Conservation (phyloP, 2,888 invertebrate genomes). For the Aquatica leii region DNA sequence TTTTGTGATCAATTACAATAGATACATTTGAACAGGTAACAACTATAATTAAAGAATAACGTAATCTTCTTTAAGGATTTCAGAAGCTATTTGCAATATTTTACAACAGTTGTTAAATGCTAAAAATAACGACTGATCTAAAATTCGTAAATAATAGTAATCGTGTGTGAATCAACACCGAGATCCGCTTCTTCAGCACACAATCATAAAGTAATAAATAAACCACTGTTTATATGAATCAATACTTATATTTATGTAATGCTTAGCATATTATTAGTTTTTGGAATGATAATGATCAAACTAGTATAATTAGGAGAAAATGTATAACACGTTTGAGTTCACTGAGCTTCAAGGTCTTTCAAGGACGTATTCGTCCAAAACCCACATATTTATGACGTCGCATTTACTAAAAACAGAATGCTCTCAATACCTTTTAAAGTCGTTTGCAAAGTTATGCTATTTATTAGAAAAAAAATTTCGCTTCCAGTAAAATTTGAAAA, state of each 20-base stretch:
- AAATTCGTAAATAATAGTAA: slow-evolving; percentile 11
- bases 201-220: not conserved
- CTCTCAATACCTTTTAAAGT: not conserved
- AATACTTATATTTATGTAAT: slow-evolving; percentile 8
- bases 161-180: slow-evolving; percentile 9
- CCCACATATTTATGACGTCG: slow-evolving; percentile 28
- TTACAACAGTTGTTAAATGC: slow-evolving; percentile 4
- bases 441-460: too few species aligned
- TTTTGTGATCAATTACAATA: not conserved
- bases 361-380: slow-evolving; percentile 34
- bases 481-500: too few species aligned
- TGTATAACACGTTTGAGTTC: slow-evolving; percentile 32
- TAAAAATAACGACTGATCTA: slow-evolving; percentile 19
- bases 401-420: slow-evolving; percentile 2
- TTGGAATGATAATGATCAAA: not conserved
- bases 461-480: too few species aligned
- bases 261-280: slow-evolving; percentile 3
- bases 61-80: not conserved
- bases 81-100: slow-evolving; percentile 2
- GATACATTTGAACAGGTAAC: not conserved
- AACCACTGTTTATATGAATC: slow-evolving; percentile 2
- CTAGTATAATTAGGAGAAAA: slow-evolving; percentile 1
- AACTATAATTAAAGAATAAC: slow-evolving; percentile 8
- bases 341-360: slow-evolving; percentile 40
- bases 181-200: slow-evolving; percentile 14